Evolutionary conservation across 2,113 vertebrate species (phyloP), one percentile per base, ranked within the genome.

Genomic region (Zingel zingel): DNA sequence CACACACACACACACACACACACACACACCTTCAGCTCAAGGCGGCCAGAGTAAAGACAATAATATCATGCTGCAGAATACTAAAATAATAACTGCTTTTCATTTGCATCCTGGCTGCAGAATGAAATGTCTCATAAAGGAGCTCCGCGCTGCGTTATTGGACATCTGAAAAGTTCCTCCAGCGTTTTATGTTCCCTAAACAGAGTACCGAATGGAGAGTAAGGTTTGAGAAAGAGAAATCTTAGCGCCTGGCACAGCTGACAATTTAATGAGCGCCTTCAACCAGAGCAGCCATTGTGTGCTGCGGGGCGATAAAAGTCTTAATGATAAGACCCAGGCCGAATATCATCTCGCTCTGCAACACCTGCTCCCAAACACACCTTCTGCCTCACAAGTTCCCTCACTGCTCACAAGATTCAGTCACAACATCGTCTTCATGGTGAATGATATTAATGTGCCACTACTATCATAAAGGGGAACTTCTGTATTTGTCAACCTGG

Each of bases 21-120:
- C 21, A 14, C 1, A 11, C 14, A 6, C 6, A 16, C 18, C 62
- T n/a, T 9, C 62, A 27, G 30, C 51, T 59, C 19, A 0, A 33
- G 33, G 27, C 57, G 16, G 57, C 43, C 47, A 18, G 33, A 71
- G 48, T 45, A 48, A 47, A 65, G 21, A 66, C 61, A 58, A 58
- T 65, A 72, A 57, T 2, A 33, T 14, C 59, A 36, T 3, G 19
- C 58, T 45, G 33, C 15, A 53, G 13, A 54, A 57, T 23, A 18
- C 18, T 5, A 12, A 1, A 18, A 10, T 61, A 59, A 74, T 67
- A 74, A 58, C 51, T 27, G 65, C 27, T 0, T 50, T 74, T 61
- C 30, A 61, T 81, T 74, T 66, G 70, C 70, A 67, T 74, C 9
- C 61, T 39, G 62, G 45, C 70, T n/a, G 79, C 1, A 65, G 53